phyloP scores from a whole-genome alignment of 2,797 vertebrate species.

The Myiothlypis chrysogaster region DNA sequence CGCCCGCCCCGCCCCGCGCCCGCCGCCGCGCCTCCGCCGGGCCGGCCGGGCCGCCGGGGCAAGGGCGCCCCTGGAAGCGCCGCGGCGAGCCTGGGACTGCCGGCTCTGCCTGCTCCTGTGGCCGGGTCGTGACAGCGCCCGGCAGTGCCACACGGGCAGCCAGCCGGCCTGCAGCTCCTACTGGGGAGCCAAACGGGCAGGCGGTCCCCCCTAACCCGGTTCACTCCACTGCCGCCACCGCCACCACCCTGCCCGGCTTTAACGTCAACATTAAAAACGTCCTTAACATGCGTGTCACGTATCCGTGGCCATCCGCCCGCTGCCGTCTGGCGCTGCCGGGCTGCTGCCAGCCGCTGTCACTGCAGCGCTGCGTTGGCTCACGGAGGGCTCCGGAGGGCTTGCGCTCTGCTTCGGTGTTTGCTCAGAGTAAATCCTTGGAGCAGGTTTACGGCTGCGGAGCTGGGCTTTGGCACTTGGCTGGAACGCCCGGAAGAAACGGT shows the following conservation, averaged over 20 bases:
- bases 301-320: not conserved
- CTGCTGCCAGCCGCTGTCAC: not conserved
- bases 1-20: not conserved
- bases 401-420: rapidly evolving
- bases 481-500: not conserved
- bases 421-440: not conserved
- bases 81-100: rapidly evolving
- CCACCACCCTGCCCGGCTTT: not conserved
- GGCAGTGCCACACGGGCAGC: not conserved
- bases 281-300: not conserved
- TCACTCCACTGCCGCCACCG: not conserved
- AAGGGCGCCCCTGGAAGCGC: not conserved
- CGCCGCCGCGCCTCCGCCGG: not conserved
- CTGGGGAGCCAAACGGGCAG: too few relatives aligned
- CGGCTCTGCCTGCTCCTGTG: not conserved
- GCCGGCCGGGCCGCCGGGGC: too few relatives aligned
- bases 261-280: not conserved
- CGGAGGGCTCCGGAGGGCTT: too few relatives aligned
- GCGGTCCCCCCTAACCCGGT: not conserved
- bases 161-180: not conserved
- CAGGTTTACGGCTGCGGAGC: not conserved
- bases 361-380: rapidly evolving
- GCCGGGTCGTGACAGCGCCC: not conserved
- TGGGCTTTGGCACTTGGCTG: not conserved
- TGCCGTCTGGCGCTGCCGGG: not conserved